phyloP scores from a whole-genome alignment of 2,888 invertebrate species.

The Phasia obesa region DNA sequence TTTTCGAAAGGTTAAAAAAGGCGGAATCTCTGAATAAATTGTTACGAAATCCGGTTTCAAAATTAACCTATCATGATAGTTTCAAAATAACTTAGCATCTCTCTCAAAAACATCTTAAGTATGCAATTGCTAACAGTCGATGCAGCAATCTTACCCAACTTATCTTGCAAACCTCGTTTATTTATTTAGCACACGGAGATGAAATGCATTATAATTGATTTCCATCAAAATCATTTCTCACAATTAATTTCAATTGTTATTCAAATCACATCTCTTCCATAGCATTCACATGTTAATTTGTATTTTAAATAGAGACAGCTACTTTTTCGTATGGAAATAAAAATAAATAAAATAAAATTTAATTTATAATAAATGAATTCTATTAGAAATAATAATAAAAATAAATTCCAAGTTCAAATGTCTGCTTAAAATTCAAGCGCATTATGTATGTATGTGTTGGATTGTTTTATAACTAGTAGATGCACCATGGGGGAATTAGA shows the following conservation, averaged over 20 bases:
- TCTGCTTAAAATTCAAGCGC: not conserved
- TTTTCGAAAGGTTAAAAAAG: too few relatives aligned
- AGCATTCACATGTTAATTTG: not conserved
- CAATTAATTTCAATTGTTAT: conserved; percentile 60
- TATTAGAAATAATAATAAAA: conserved; percentile 13
- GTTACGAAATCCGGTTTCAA: too few relatives aligned
- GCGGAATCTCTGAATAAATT: too few relatives aligned
- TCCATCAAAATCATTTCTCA: conserved; percentile 53
- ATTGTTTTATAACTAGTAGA: too few relatives aligned
- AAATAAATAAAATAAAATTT: conserved; percentile 33
- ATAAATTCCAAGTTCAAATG: conserved; percentile 10
- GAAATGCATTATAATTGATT: conserved; percentile 21
- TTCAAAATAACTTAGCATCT: too few relatives aligned
- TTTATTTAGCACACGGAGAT: conserved; percentile 3
- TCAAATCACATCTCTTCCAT: conserved; percentile 36
- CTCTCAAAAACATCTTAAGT: too few relatives aligned
- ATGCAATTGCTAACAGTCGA: not conserved
- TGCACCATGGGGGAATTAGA: too few relatives aligned
- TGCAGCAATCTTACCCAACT: not conserved
- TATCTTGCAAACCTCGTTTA: not conserved
- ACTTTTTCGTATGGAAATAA: conserved; percentile 51
- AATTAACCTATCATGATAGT: too few relatives aligned
- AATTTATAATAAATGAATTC: conserved; percentile 46
- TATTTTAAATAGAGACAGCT: not conserved
- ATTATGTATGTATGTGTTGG: too few relatives aligned